phyloP scores from a whole-genome alignment of 2,888 invertebrate species.

The Micoletzkya japonica region DNA sequence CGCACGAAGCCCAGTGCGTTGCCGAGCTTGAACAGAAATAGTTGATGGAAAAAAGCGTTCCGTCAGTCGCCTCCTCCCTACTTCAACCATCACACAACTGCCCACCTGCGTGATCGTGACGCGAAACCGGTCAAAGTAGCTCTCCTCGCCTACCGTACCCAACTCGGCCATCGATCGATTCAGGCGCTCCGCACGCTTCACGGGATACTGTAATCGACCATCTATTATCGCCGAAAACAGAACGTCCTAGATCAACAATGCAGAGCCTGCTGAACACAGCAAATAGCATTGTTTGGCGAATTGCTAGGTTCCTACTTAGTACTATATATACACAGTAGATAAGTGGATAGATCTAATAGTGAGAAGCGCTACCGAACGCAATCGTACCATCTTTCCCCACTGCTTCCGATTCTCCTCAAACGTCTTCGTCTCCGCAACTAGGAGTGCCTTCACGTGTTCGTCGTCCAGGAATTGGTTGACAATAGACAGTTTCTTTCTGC shows the following conservation, averaged over 20 bases:
- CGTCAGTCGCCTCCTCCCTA: not conserved
- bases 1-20: conserved; percentile 95
- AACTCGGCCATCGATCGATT: conserved; percentile 86
- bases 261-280: no score
- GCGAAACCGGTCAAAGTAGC: conserved; percentile 88
- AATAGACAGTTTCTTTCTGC: conserved; percentile 82
- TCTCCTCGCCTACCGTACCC: conserved; percentile 78
- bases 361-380: not conserved
- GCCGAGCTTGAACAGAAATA: conserved; percentile 65
- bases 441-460: conserved; percentile 91
- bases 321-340: no score
- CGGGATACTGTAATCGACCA: conserved; percentile 70
- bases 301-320: no score
- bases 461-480: conserved; percentile 97
- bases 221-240: not conserved
- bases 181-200: conserved; percentile 89
- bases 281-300: no score
- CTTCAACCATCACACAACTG: not conserved
- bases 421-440: conserved; percentile 77
- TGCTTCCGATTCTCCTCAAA: conserved; percentile 77
- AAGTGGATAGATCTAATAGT: not conserved
- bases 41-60: not conserved
- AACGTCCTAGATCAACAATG: not conserved
- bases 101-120: conserved; percentile 89
- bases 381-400: conserved; percentile 70